Evolutionary conservation across 2,888 invertebrate species (phyloP), one percentile per base, ranked within the genome.

Genomic region (Netelia melanura): DNA sequence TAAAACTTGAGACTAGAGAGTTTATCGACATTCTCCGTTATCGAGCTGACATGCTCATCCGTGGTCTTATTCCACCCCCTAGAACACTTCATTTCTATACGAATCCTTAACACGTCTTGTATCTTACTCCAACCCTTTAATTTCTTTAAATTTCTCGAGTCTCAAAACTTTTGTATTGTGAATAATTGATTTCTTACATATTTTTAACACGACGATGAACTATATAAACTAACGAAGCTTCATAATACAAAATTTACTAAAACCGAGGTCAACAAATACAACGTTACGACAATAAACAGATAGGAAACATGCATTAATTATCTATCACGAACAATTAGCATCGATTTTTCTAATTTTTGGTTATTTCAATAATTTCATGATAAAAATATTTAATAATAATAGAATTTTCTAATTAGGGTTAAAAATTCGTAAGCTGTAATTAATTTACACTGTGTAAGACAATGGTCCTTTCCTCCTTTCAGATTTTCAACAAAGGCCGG

Each of bases 1-100:
- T 64, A 79, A 25, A 72, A 56, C 71, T 71, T 30, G 64, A 72
- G 71, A 25, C 54, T 65, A 65, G 79, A 62, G 61, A 38, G 58
- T 79, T 65, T 72, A 72, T 79, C 44, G 65, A 56, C 58, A 43
- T 8, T 11, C 62, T 25, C 11, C 25, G 9, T 6, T n/a, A 64
- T 64, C 14, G 62, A 14, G 52, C 64, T n/a, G 25, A 17, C 11
- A 23, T n/a, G 6, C 38, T 30, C 6, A 54, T 52, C 62, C 38
- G n/a, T 10, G 5, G 61, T 9, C 11, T 71, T 54, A 64, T 5
- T 3, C 70, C 14, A 17, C 23, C 52, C 23, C 48, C 43, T 58
- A 25, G 38, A 38, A 25, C 11, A 77, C 64, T 70, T 70, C 17
- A 56, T 62, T 64, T 38, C 21, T 11, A 23, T 62, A 17, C 23